Evolutionary conservation across 2,888 invertebrate genomes (phyloP), one percentile per base, ranked within the genome.

Genomic region (Camptogramma bilineatum): DNA sequence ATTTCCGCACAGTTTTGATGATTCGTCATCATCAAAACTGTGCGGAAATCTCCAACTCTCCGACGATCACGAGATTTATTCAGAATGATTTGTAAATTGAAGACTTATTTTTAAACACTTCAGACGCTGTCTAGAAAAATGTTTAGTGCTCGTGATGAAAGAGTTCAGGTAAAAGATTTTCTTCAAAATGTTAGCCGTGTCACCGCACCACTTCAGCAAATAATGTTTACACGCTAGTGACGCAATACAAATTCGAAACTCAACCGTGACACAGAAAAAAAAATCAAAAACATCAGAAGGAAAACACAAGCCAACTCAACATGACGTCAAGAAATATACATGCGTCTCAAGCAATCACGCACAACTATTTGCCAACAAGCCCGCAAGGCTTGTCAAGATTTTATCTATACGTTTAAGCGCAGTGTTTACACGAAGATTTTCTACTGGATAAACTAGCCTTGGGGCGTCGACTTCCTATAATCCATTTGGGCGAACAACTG

Each of bases 401-500:
- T 56, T 60, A 66, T 62, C 61, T 52, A 54, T 57, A 47, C 57
- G 47, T 67, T 52, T 60, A 61, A 57, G 53, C 61, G 57, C 65
- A 66, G 58, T 66, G 65, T 66, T 58, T 58, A 62, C 60, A 64
- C 46, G 18, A 66, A 68, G 70, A 69, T 68, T 59, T 31, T 54
- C 62, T 57, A 69, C 72, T 73, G 71, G 58, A 64, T 65, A 66
- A 66, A 62, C 62, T 66, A 69, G 69, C 54, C 66, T 54, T 65
- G 82, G 80, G 87, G 85, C 81, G 79, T 77, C 78, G 83, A 84
- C 88, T 90, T 87, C 86, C 89, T 87, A 90, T 91, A 92, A 92
- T 91, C 92, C 90, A 91, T 92, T 92, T 88, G 86, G 87, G 85
- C 85, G 87, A 90, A 89, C 90, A 88, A 88, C 90, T 88, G 86